phyloP scores from a whole-genome alignment of 2,888 invertebrate genomes.

The Drosophila differens region DNA sequence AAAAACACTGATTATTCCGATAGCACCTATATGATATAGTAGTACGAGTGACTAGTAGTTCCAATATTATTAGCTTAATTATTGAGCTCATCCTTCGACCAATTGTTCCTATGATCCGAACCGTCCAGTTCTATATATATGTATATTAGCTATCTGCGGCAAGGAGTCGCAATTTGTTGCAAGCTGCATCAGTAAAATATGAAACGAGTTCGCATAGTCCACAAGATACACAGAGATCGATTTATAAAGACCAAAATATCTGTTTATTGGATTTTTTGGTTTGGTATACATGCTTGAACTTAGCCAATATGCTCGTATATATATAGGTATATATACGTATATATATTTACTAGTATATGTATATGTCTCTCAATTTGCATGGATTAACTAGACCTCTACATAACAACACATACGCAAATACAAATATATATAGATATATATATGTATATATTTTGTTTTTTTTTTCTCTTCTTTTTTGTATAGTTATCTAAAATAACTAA shows the following conservation, averaged over 20 bases:
- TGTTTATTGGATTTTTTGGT: conserved; percentile 60
- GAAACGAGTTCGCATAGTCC: background rate
- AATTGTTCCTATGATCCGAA: background rate
- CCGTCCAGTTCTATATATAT: background rate
- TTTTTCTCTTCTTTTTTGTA: conserved; percentile 24
- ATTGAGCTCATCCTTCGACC: no score
- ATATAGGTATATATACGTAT: conserved; percentile 29
- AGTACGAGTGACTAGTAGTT: background rate
- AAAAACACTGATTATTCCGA: background rate
- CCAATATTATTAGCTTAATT: no score
- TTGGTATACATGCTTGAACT: conserved; percentile 75
- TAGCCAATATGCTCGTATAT: conserved; percentile 39
- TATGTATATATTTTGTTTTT: conserved; percentile 11
- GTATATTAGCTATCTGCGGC: background rate
- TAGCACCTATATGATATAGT: background rate
- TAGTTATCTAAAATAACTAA: conserved; percentile 59
- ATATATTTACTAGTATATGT: conserved; percentile 32
- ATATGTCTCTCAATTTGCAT: conserved; percentile 28
- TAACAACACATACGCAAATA: conserved; percentile 33
- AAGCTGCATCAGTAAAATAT: background rate
- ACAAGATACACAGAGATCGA: background rate
- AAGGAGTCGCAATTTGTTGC: background rate
- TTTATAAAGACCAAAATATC: conserved; percentile 40
- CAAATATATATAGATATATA: conserved; percentile 33
- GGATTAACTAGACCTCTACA: conserved; percentile 17